Conservation (phyloP, 2,113 vertebrate genomes). For the Danio rerio region GRCz12tu NC_133194.1:32827501-32828000, state of each 20-base stretch:
- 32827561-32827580: neutral
- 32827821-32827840: too few relatives aligned
- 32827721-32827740: neutral
- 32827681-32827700: neutral
- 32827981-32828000: neutral
- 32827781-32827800: neutral
- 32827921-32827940: too few relatives aligned
- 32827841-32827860: neutral
- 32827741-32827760: neutral
- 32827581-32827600: neutral
- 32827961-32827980: neutral
- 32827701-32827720: constrained; percentile 3
- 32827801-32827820: neutral
- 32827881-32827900: neutral
- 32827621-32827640: constrained; percentile 23
- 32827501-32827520: constrained; percentile 99
- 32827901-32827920: neutral
- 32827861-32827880: neutral
- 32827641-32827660: constrained; percentile 28
- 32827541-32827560: constrained; percentile 53
- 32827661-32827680: constrained; percentile 18
- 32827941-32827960: neutral
- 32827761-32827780: neutral
- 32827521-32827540: constrained; percentile 78
- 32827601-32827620: constrained; percentile 26